These are phyloP conservation scores for Lepeophtheirus nordmannii DNA, from an alignment of 2,888 invertebrate genomes.

Conservation along the genomic window DNA sequence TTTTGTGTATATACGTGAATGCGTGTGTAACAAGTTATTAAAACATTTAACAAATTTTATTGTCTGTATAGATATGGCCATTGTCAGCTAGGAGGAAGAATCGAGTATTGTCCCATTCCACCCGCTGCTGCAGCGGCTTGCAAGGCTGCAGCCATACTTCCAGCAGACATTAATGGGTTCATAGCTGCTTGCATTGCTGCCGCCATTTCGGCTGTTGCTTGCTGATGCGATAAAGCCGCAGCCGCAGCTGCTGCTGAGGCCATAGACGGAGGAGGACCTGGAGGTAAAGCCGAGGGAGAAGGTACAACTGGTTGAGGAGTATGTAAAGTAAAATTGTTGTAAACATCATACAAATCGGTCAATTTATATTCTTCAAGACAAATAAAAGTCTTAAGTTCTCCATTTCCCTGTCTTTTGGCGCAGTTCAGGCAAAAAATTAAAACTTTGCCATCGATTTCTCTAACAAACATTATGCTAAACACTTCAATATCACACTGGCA, in stretches of 20 bases:
- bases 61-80: conserved; percentile 4
- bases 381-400: conserved; percentile 71
- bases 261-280: background rate
- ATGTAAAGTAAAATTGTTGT: conserved; percentile 59
- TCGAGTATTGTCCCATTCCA: background rate
- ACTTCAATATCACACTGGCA: conserved; percentile 89
- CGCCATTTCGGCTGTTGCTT: background rate
- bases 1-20: too few species aligned
- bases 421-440: conserved; percentile 94
- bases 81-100: conserved; percentile 5
- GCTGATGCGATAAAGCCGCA: background rate
- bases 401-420: conserved; percentile 60
- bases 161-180: background rate
- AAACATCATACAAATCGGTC: conserved; percentile 74
- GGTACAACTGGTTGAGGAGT: background rate
- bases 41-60: background rate
- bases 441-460: conserved; percentile 84
- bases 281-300: background rate
- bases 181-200: conserved; percentile 1
- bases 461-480: conserved; percentile 89
- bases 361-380: conserved; percentile 86
- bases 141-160: background rate
- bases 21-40: too few species aligned
- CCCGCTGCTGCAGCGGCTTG: background rate
- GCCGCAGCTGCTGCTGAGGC: background rate